Evolutionary conservation across 2,797 vertebrate species (phyloP).

Genomic region (Cynodonichthys magdalenae): DNA sequence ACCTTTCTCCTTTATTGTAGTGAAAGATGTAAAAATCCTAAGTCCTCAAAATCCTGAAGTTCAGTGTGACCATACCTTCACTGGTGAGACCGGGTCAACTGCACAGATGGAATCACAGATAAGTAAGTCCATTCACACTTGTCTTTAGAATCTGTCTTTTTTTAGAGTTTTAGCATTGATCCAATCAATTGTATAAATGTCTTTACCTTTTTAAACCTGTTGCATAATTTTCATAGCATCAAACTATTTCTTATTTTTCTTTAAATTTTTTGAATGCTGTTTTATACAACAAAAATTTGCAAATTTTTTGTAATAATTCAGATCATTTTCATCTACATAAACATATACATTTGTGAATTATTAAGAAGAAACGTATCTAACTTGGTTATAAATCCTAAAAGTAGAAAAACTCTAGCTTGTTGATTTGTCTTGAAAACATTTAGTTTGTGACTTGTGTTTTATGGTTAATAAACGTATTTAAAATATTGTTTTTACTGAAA

Average conservation of each 20-base stretch:
- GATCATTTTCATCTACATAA: background rate
- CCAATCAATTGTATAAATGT: too few species aligned
- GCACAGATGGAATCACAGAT: slow-evolving; percentile 37
- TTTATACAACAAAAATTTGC: too few species aligned
- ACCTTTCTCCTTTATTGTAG: slow-evolving; percentile 46
- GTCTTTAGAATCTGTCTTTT: too few species aligned
- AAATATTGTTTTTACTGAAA: background rate
- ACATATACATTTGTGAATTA: too few species aligned
- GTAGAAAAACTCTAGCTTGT: background rate
- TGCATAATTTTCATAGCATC: too few species aligned
- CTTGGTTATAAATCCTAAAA: background rate
- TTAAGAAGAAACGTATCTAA: background rate
- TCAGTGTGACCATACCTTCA: slow-evolving; percentile 15
- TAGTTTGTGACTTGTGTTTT: background rate
- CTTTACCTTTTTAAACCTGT: too few species aligned
- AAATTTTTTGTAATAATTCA: background rate
- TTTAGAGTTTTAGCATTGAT: too few species aligned
- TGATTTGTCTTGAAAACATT: background rate
- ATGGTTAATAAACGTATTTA: background rate
- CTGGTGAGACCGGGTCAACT: slow-evolving; percentile 6
- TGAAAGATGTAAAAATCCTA: slow-evolving; percentile 72
- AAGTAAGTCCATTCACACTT: slow-evolving; percentile 51
- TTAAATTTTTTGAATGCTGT: too few species aligned
- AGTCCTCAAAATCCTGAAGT: slow-evolving; percentile 26
- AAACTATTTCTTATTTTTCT: too few species aligned